Evolutionary conservation across 2,888 invertebrate species (phyloP).

Genomic region (Marasmarcha lunaedactyla): DNA sequence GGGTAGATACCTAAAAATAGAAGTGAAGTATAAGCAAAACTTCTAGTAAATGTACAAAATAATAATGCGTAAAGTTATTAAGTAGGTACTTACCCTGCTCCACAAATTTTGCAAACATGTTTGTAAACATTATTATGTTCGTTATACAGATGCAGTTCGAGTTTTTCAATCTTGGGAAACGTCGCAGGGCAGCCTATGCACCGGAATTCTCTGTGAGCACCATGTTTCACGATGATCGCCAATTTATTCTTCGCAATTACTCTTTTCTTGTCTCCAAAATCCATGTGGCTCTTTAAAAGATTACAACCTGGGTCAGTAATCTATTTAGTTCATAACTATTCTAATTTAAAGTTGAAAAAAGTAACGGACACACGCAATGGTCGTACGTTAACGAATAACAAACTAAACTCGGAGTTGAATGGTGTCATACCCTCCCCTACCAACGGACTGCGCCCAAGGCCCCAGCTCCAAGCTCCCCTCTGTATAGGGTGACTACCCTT

Average conservation of each 20-base stretch:
- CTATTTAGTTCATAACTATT: no score
- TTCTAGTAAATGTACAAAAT: no score
- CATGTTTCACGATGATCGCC: slow-evolving; percentile 73
- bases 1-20: no score
- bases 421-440: slow-evolving; percentile 41
- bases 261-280: slow-evolving; percentile 31
- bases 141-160: slow-evolving; percentile 77
- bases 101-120: slow-evolving; percentile 80
- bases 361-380: neutral
- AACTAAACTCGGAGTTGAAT: slow-evolving; percentile 47
- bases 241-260: slow-evolving; percentile 78
- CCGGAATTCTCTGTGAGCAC: slow-evolving; percentile 77
- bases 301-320: no score
- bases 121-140: slow-evolving; percentile 82
- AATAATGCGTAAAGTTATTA: no score
- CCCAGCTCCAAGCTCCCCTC: slow-evolving; percentile 56
- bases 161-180: slow-evolving; percentile 77
- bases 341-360: no score
- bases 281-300: slow-evolving; percentile 19
- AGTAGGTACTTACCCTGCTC: slow-evolving; percentile 74
- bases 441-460: slow-evolving; percentile 51
- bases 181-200: slow-evolving; percentile 84
- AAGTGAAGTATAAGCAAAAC: no score
- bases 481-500: slow-evolving; percentile 64
- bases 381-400: no score